These are phyloP conservation scores for Hippopotamyrus pictus DNA, from an alignment of 2,797 vertebrate genomes.

Conservation along the genomic window DNA sequence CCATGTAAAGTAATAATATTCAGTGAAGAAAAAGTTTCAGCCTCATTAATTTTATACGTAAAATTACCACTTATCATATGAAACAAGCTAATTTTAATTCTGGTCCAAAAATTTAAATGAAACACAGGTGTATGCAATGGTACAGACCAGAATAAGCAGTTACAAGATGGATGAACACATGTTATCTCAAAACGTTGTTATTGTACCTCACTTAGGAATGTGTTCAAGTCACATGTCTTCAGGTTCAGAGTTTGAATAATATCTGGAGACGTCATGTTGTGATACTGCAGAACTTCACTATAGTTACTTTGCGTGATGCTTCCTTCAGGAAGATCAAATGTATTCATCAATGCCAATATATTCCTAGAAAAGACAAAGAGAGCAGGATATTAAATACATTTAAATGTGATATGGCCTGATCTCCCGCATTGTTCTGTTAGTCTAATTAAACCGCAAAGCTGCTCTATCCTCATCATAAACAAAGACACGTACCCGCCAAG, in stretches of 20 bases:
- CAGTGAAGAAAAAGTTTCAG: background rate
- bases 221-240: slow-evolving; percentile 55
- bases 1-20: background rate
- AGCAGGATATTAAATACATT: background rate
- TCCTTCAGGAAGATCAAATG: slow-evolving; percentile 74
- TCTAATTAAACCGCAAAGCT: background rate
- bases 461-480: background rate
- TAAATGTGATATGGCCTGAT: background rate
- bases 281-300: slow-evolving; percentile 27
- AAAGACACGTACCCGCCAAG: slow-evolving; percentile 56
- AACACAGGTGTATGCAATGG: background rate
- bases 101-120: background rate
- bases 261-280: slow-evolving; percentile 30
- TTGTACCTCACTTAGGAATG: slow-evolving; percentile 59
- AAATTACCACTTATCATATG: background rate
- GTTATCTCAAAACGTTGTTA: background rate
- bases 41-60: background rate
- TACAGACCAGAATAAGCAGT: background rate
- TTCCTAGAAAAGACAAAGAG: slow-evolving; percentile 59
- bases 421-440: background rate
- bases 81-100: background rate
- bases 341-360: slow-evolving; percentile 74
- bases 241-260: slow-evolving; percentile 48
- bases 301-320: slow-evolving; percentile 66
- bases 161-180: background rate